Conservation (phyloP, 2,888 invertebrate genomes). For the Heliconius charithonia region DNA sequence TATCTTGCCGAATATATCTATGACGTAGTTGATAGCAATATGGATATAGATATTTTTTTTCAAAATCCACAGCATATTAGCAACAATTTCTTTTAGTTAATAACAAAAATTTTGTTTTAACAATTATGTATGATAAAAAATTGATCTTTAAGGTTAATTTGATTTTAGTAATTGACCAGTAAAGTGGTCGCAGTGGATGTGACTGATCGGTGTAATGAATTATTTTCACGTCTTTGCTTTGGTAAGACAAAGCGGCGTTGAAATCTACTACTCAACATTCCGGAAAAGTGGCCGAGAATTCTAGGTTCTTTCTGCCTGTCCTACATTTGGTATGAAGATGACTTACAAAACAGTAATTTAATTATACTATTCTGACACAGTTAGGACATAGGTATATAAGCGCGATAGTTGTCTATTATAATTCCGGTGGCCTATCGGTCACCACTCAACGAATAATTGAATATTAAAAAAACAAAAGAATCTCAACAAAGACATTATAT, state of each 20-base stretch:
- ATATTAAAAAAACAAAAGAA: background rate
- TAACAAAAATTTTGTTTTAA: background rate
- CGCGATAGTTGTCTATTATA: background rate
- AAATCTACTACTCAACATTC: no score
- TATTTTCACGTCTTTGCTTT: no score
- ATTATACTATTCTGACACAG: no score
- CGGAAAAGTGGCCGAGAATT: no score
- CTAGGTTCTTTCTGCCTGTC: no score
- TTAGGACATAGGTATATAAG: background rate
- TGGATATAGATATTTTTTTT: background rate
- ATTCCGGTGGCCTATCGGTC: background rate
- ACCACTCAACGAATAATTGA: no score
- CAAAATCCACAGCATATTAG: background rate
- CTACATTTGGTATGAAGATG: no score
- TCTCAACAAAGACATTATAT: background rate
- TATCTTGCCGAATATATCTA: slow-evolving; percentile 8
- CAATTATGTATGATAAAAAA: background rate
- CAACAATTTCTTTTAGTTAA: background rate
- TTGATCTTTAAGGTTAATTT: background rate
- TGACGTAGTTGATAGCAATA: background rate
- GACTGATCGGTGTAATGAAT: no score
- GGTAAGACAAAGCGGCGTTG: no score
- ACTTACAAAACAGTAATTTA: no score
- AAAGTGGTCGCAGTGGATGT: no score
- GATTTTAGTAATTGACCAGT: background rate